These are phyloP conservation scores for Herpailurus yagouaroundi DNA, from an alignment of 2,113 vertebrate species.

Conservation along the genomic window DNA sequence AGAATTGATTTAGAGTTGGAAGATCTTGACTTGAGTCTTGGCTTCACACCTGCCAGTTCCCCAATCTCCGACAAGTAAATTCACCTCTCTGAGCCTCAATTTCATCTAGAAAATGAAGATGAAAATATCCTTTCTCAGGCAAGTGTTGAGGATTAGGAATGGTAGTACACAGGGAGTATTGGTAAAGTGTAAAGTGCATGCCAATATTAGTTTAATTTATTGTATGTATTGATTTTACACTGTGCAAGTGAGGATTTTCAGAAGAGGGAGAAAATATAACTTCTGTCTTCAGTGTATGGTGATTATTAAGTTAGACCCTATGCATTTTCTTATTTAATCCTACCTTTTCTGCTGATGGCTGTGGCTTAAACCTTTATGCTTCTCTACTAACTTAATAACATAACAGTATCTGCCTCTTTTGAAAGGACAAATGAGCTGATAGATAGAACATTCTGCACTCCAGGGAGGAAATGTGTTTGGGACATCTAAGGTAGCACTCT, in stretches of 20 bases:
- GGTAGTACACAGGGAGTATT: background rate
- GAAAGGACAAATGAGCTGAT: constrained; percentile 53
- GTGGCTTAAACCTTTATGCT: constrained; percentile 28
- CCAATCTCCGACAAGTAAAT: background rate
- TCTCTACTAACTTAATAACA: background rate
- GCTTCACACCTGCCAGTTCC: background rate
- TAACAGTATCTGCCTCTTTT: background rate
- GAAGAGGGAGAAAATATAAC: background rate
- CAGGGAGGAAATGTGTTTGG: background rate
- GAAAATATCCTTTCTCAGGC: background rate
- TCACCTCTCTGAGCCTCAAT: background rate
- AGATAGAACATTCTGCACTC: background rate
- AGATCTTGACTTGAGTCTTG: background rate
- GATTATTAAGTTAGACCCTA: background rate
- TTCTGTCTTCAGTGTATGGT: background rate
- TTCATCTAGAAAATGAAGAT: constrained; percentile 26
- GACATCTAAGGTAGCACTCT: constrained; percentile 45
- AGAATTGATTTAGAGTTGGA: background rate
- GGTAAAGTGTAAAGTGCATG: background rate
- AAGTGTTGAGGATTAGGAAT: background rate
- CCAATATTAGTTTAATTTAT: background rate
- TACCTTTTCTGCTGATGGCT: background rate
- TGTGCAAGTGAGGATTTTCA: background rate
- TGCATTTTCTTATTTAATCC: constrained; percentile 23
- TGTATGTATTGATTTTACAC: constrained; percentile 13